These are phyloP conservation scores for Drepana arcuata DNA, from an alignment of 1,140 invertebrate species.

Conservation along the genomic window DNA sequence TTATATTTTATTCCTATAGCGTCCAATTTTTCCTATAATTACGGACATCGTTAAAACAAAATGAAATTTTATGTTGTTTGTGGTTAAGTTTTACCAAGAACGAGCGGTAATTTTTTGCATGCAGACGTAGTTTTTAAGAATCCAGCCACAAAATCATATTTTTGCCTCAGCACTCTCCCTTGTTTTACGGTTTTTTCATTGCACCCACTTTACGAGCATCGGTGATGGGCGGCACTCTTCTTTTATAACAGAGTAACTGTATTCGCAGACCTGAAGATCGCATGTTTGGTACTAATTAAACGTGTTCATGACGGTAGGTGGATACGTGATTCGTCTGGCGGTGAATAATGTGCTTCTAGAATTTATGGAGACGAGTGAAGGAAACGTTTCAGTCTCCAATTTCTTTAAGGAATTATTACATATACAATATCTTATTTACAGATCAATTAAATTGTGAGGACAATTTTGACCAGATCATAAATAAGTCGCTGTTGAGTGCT, in stretches of 20 bases:
- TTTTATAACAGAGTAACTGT: slow-evolving; percentile 49
- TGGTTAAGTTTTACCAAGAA: too few species aligned
- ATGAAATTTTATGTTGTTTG: too few species aligned
- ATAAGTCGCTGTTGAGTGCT: too few species aligned
- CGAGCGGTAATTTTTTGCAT: slow-evolving; percentile 21
- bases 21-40: too few species aligned
- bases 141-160: slow-evolving; percentile 51
- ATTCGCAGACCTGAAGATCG: slow-evolving; percentile 41
- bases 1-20: too few species aligned
- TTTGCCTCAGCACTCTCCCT: slow-evolving; percentile 36
- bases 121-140: slow-evolving; percentile 30
- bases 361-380: too few species aligned
- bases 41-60: too few species aligned
- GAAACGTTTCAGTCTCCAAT: slow-evolving; percentile 10
- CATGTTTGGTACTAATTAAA: slow-evolving; percentile 63
- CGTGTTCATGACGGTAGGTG: slow-evolving; percentile 25
- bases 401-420: too few species aligned
- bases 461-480: too few species aligned
- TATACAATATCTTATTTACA: too few species aligned
- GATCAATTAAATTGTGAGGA: too few species aligned
- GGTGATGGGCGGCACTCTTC: slow-evolving; percentile 40
- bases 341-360: slow-evolving; percentile 35
- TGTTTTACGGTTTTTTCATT: slow-evolving; percentile 65
- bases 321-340: slow-evolving; percentile 45
- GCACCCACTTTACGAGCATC: slow-evolving; percentile 48